Base-by-base conservation (phyloP, 2,888 invertebrate genomes). In the Zygaena filipendulae region DNA sequence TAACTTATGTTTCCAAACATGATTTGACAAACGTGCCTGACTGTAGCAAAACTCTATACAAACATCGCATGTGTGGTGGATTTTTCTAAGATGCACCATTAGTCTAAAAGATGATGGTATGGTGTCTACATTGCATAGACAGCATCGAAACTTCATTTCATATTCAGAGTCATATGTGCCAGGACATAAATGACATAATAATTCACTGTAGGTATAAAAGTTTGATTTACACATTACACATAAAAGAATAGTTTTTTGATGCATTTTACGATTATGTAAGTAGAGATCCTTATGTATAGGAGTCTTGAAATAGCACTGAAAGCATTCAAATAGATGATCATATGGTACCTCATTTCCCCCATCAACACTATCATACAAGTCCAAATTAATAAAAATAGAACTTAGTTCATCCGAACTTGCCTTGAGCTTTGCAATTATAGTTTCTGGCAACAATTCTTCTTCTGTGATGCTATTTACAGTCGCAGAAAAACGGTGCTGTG, bases 1-100 rank as follows among this genome's bases (percentile, higher is more conserved):
- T 21, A 93, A 63, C 64, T 93, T 94, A 56, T 94, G 93, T 68
- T 94, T 94, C 91, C 92, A 92, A 11, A 93, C 91, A 53, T 94
- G 94, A 46, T 90, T 91, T 1, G 92, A 92, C 1, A 94, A 72
- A 42, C 87, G 86, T 40, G 87, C 84, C 54, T 93, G 93, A 55
- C 87, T 89, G 27, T 87, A 84, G 48, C 92, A 91, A 38, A 87
- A 83, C 61, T 93, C 92, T 42, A 94, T 70, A 54, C 94, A 94
- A 11, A 93, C 90, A 68, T 94, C 93, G 62, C 94, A 94, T 1
- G 90, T 87, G 56, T 90, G 88, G 63, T 94, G 94, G 38, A 86
- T 84, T 60, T 92, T 92, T 14, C 94, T 70, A 36, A 94, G 66
- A 64, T 94, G 94, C 20, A 93, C 92, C 92, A 94, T 92, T 31